These are phyloP conservation scores for Acleris literana DNA, from an alignment of 2,888 invertebrate species.

Conservation along the genomic window DNA sequence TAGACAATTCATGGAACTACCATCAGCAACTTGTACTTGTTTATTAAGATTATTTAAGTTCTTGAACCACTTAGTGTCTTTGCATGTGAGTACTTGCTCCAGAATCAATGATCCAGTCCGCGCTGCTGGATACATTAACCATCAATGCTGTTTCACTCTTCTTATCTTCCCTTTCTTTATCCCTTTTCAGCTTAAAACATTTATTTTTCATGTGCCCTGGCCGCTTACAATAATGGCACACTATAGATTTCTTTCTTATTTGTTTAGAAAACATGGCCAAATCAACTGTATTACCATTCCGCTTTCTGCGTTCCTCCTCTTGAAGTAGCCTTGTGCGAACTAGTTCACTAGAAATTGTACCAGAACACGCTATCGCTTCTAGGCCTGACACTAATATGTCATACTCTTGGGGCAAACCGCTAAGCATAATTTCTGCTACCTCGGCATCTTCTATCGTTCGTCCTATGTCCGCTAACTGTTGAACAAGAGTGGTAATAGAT, in stretches of 20 bases:
- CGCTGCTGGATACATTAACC: not conserved
- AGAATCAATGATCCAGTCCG: not conserved
- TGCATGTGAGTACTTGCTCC: not conserved
- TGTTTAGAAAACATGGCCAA: not conserved
- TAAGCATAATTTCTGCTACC: not conserved
- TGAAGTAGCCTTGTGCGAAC: conserved; percentile 2
- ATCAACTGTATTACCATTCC: not conserved
- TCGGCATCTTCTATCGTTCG: too few species aligned
- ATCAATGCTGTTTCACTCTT: not conserved
- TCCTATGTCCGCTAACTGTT: too few species aligned
- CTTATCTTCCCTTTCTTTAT: not conserved
- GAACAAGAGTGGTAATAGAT: too few species aligned
- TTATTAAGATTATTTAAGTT: not conserved
- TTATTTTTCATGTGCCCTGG: not conserved
- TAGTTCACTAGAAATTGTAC: not conserved
- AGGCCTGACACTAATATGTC: conserved; percentile 8
- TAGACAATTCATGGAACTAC: conserved; percentile 4
- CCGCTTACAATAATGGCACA: not conserved
- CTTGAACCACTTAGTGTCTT: conserved; percentile 1
- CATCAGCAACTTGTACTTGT: conserved; percentile 8
- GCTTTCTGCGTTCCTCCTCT: conserved; percentile 6
- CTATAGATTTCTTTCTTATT: not conserved
- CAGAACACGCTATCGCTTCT: not conserved
- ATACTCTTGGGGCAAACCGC: conserved; percentile 12
- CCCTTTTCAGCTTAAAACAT: not conserved